Base-by-base conservation (phyloP, 2,113 vertebrate species). In the Hippolais icterina region DNA sequence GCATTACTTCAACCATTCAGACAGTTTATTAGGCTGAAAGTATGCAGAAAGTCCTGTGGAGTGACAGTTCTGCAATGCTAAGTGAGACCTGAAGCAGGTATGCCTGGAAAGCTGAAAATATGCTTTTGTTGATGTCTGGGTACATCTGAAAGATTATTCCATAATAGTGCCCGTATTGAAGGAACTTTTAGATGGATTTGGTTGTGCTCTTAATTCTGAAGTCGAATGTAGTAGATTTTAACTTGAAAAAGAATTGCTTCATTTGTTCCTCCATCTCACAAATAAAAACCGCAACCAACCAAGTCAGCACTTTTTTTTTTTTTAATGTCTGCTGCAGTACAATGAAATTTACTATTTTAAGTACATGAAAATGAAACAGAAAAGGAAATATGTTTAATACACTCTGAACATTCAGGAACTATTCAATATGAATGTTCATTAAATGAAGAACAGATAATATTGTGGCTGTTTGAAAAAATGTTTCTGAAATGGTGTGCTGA, bases 101-200 rank as follows among this genome's bases (percentile, higher is more conserved):
- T 0, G 0, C 44, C 35, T 1, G 1, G 50, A 72, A 77, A 70
- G 23, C 52, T 81, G 64, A 59, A 90, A 78, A 42, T 0, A 31
- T 0, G 0, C 8, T 71, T 53, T 61, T 44, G 13, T 42, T 87
- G 33, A 33, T 83, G 15, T 69, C 37, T 66, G 27, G 9, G 9
- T 60, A 23, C 19, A 20, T 52, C 37, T 63, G 7, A 33, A 83
- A 59, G 33, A 61, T 23, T 22, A 33, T 76, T 76, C 31, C 17
- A 33, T 70, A 78, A 31, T 33, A 75, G 17, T 65, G 10, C 31
- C 16, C 16, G 1, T 44, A 50, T 54, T 60, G 25, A 77, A 87
- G 27, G 21, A 74, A 50, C 17, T 81, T 77, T 18, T n/a, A 22
- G 24, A 21, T 1, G 2, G 9, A 64, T 71, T 77, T 81, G 23